Conservation (phyloP, 2,113 vertebrate genomes). For the Chionodraco myersi region DNA sequence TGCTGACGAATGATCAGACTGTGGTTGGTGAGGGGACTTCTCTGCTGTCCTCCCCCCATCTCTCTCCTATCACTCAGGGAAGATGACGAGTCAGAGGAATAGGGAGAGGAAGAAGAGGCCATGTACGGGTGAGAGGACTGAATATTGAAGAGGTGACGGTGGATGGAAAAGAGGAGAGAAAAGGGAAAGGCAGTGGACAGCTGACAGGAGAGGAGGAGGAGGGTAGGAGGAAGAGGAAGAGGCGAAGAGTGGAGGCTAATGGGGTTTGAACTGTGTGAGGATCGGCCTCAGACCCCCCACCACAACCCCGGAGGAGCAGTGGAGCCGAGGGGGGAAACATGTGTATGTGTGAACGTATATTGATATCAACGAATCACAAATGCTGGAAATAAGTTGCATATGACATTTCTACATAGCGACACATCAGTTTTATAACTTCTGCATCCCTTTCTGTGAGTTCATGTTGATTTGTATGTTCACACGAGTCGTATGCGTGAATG, state of each 20-base stretch:
- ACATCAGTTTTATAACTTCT: constrained; percentile 2
- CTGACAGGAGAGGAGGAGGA: too few relatives aligned
- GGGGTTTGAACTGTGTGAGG: constrained; percentile 45
- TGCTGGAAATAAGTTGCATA: too few relatives aligned
- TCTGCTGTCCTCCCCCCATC: constrained; percentile 18
- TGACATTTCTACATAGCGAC: background rate
- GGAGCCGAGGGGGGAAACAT: background rate
- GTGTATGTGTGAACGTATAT: background rate
- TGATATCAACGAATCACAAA: too few relatives aligned
- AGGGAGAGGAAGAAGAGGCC: background rate
- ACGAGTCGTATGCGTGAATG: background rate
- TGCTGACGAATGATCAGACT: constrained; percentile 78
- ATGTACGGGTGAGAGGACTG: constrained; percentile 21
- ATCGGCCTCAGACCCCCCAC: background rate
- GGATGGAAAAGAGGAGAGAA: constrained; percentile 35
- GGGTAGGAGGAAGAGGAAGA: constrained; percentile 45
- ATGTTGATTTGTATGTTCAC: background rate
- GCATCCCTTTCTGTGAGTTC: background rate
- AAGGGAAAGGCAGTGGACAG: constrained; percentile 32
- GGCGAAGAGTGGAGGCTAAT: constrained; percentile 15
- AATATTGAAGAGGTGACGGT: constrained; percentile 36
- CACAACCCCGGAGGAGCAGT: background rate
- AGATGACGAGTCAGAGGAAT: constrained; percentile 34
- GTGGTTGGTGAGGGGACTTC: constrained; percentile 67
- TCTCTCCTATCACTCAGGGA: too few relatives aligned